A percentile compares a stretch with the other conserved stretches of the same genome.
phyloP scores from a whole-genome alignment of 2,888 invertebrate genomes.

The Tubulanus polymorphus region DNA sequence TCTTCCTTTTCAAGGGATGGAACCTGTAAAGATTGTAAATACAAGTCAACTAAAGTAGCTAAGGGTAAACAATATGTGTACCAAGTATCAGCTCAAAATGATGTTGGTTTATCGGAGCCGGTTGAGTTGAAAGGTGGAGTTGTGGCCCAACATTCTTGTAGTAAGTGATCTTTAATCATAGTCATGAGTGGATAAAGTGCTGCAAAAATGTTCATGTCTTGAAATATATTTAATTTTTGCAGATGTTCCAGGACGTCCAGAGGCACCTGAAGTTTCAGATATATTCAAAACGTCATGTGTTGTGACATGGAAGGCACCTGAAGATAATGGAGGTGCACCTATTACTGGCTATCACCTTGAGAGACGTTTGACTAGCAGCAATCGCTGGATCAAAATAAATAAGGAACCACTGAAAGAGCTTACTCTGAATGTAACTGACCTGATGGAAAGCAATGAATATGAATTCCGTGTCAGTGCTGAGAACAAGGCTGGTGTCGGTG shows the following conservation, averaged over 20 bases:
- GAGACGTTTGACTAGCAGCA: constrained; percentile 35
- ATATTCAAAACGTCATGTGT: constrained; percentile 34
- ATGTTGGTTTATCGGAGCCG: constrained; percentile 77
- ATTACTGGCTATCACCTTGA: constrained; percentile 49
- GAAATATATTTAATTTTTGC: constrained; percentile 4
- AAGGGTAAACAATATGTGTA: constrained; percentile 81
- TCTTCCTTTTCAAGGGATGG: constrained; percentile 42
- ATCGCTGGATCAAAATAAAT: constrained; percentile 41
- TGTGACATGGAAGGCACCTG: constrained; percentile 54
- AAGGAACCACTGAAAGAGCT: constrained; percentile 34
- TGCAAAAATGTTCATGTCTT: background rate
- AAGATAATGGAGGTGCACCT: constrained; percentile 51
- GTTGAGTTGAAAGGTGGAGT: too few relatives aligned
- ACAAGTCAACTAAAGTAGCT: constrained; percentile 59
- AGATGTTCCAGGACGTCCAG: constrained; percentile 47
- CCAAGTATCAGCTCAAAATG: constrained; percentile 81
- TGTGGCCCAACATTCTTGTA: background rate
- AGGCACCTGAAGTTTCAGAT: constrained; percentile 39
- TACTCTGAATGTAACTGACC: constrained; percentile 28
- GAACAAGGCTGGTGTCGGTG: constrained; percentile 81
- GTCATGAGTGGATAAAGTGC: background rate
- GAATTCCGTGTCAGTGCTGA: constrained; percentile 49
- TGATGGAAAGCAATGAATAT: constrained; percentile 40
- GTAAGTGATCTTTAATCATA: background rate
- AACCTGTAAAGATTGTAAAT: constrained; percentile 27